A percentile compares a stretch with the other conserved stretches of the same genome.
Conservation (phyloP, 2,797 vertebrate genomes). For the Scolopax bukidnonensis region DNA sequence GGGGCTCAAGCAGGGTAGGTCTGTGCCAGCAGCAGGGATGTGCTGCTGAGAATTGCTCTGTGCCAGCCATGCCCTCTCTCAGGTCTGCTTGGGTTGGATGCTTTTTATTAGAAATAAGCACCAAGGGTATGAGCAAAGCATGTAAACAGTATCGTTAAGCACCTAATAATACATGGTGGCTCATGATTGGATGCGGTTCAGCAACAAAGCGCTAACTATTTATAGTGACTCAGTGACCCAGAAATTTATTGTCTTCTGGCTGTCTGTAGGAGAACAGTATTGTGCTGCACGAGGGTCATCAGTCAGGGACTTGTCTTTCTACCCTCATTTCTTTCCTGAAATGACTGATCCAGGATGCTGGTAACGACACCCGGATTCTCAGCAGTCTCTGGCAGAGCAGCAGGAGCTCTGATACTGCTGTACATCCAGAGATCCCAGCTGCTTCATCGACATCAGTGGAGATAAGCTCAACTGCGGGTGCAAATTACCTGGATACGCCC, state of each 20-base stretch:
- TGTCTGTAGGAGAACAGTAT: neutral
- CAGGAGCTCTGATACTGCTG: neutral
- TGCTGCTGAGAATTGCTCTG: conserved; percentile 7
- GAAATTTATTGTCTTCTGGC: conserved; percentile 48
- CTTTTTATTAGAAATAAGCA: conserved; percentile 55
- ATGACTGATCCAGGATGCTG: neutral
- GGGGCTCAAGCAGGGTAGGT: neutral
- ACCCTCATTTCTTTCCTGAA: neutral
- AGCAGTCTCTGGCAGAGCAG: neutral
- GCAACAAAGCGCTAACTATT: conserved; percentile 5
- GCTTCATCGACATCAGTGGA: neutral
- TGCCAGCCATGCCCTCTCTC: neutral
- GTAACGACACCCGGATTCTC: neutral
- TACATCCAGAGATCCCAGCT: neutral
- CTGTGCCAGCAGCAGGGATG: neutral
- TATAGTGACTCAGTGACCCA: conserved; percentile 61
- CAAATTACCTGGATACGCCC: neutral
- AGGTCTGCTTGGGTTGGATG: conserved; percentile 25
- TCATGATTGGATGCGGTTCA: conserved; percentile 8
- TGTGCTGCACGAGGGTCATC: conserved; percentile 28
- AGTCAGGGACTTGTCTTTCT: neutral
- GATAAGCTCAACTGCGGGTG: neutral
- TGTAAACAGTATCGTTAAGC: conserved; percentile 39
- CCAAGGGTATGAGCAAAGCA: conserved; percentile 35
- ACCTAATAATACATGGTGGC: conserved; percentile 14